Conservation (phyloP, 35 echinoderm and acorn worm genomes). For the Nesometra sesokonis region DNA sequence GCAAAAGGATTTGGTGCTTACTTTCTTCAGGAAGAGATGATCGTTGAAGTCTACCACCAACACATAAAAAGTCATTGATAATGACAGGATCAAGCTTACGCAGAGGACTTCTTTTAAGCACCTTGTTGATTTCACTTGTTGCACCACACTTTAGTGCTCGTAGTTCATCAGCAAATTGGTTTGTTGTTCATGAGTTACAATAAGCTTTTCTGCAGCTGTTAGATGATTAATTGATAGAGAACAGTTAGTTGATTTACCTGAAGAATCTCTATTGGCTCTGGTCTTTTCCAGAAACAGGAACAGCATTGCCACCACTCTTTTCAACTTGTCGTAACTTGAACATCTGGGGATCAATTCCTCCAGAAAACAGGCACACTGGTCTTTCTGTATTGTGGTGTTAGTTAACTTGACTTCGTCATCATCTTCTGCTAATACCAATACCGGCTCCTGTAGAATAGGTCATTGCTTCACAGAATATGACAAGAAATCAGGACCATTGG, state of each 20-base stretch:
- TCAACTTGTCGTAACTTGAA: constrained; percentile 5
- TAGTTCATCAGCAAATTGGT: no score
- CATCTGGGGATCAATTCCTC: not conserved
- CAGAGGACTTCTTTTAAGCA: no score
- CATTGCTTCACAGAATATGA: not conserved
- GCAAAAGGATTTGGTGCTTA: no score
- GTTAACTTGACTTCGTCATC: not conserved
- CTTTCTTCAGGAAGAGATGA: no score
- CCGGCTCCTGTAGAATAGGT: not conserved
- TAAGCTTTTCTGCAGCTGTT: constrained; percentile 7
- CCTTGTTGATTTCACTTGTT: no score
- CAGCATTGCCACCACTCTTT: not conserved
- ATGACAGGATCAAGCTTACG: no score
- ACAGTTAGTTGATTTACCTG: no score
- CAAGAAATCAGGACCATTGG: constrained; percentile 5
- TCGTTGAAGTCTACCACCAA: no score
- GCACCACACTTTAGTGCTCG: no score
- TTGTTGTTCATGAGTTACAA: constrained; percentile 25
- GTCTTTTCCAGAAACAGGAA: constrained; percentile 19
- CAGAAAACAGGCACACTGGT: constrained; percentile 1
- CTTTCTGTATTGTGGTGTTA: not conserved
- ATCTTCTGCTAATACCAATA: not conserved
- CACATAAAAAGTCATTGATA: no score
- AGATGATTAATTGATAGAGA: constrained; percentile 19
- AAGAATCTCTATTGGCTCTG: no score